Conservation (phyloP, 2,888 invertebrate genomes). For the Serripes groenlandicus region DNA sequence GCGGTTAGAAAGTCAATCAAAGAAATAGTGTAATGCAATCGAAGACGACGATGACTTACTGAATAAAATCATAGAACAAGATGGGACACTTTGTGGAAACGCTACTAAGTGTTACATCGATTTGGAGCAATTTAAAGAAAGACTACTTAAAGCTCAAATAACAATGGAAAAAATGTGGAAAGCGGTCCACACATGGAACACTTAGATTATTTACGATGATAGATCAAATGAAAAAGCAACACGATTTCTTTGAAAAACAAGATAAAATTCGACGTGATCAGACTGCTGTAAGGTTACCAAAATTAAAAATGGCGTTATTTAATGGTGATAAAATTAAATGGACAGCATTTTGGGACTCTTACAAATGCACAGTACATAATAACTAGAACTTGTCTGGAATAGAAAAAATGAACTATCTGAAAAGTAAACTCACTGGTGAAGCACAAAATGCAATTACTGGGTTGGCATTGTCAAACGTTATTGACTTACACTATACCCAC, state of each 20-base stretch:
- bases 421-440: conserved; percentile 38
- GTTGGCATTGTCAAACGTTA: conserved; percentile 43
- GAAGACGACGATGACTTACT: no score
- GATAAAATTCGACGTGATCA: neutral
- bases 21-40: no score
- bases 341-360: conserved; percentile 27
- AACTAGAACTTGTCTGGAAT: conserved; percentile 8
- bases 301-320: conserved; percentile 9
- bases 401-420: conserved; percentile 28
- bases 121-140: no score
- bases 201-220: no score
- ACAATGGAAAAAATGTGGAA: no score
- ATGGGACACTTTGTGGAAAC: no score
- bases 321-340: conserved; percentile 27
- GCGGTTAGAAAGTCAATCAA: no score
- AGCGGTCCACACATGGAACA: no score
- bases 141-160: no score
- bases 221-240: neutral
- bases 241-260: neutral
- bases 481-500: no score
- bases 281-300: conserved; percentile 21
- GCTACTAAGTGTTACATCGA: no score
- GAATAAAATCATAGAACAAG: no score
- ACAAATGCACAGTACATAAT: conserved; percentile 6
- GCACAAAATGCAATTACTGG: conserved; percentile 35